Evolutionary conservation across 30 jellyfish, hydroid and myxozoan species (phyloP).

Genomic region (Clytia hemisphaerica): DNA sequence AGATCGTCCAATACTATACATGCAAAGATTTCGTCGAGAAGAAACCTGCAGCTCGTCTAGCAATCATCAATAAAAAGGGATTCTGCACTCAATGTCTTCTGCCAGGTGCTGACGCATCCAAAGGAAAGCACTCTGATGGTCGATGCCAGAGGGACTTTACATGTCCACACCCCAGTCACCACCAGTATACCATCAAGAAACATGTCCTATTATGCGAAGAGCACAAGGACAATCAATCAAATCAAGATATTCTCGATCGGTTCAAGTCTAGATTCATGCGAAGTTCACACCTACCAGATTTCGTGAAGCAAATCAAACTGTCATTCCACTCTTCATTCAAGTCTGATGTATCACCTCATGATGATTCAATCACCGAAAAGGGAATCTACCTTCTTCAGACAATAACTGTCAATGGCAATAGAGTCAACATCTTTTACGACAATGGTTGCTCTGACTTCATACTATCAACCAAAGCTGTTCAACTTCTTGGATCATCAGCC

Average conservation of each 20-base stretch:
- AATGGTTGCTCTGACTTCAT: background rate
- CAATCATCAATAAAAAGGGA: constrained; percentile 8
- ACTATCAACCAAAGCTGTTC: background rate
- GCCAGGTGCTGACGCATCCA: background rate
- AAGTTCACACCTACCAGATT: background rate
- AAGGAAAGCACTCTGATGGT: constrained; percentile 2
- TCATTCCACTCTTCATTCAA: too few species aligned
- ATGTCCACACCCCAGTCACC: constrained; percentile 4
- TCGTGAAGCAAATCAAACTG: too few species aligned
- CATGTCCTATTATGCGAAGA: constrained; percentile 11
- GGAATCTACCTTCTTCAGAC: constrained; percentile 11
- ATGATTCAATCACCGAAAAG: background rate
- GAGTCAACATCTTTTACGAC: background rate
- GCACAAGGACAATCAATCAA: background rate
- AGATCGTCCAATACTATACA: constrained; percentile 5
- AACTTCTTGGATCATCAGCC: constrained; percentile 2
- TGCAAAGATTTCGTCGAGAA: background rate
- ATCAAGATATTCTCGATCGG: constrained; percentile 5
- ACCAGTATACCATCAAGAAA: background rate
- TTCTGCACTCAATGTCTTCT: constrained; percentile 7
- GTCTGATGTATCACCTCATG: background rate
- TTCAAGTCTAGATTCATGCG: background rate
- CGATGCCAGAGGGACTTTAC: constrained; percentile 4
- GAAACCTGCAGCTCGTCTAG: too few species aligned
- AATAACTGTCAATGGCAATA: too few species aligned